Base-by-base conservation (phyloP, 2,797 vertebrate genomes). In the Gambelia wislizenii region DNA sequence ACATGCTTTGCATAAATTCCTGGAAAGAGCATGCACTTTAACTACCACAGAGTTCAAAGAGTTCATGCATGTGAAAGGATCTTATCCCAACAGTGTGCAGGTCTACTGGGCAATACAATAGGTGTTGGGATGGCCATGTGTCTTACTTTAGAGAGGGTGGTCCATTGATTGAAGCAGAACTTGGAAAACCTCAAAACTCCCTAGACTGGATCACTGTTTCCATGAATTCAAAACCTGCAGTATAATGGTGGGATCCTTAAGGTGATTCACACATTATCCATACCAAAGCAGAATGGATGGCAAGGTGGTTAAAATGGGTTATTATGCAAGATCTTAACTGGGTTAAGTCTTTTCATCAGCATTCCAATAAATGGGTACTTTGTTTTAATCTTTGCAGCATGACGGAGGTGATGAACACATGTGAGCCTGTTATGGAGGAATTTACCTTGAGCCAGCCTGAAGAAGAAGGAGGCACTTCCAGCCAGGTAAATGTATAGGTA, bases 331-430 rank as follows among this genome's bases (percentile, higher is more conserved):
- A 18, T 7, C 20, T 81, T 18, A 36, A 33, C 33, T 33, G 6
- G 18, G 27, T 49, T 39, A 22, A 2, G 6, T 69, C 18, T 77
- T 78, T 33, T 16, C 30, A 4, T 18, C 16, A 33, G 1, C 30
- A 5, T 84, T 84, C 64, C 61, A 78, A 25, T 78, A 59, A 78
- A 69, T 33, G 49, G n/a, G 25, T 27, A 22, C 64, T 91, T 84
- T 92, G 30, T 72, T 92, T 83, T 75, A 47, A 85, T 89, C 54
- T 88, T 88, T 69, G 0, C 96, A 98, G 98, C 95, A 98, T 98
- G 98, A 98, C 98, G 52, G 98, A 98, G 92, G 98, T 98, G 95
- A 98, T 98, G 96, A 98, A 98, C 89, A 98, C 98, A 91, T 96
- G 98, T 90, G 98, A 98, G 91, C 97, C 98, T 0, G 96, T 95